Conservation (phyloP, 2,888 invertebrate species). For the Polylopha cassiicola region DNA sequence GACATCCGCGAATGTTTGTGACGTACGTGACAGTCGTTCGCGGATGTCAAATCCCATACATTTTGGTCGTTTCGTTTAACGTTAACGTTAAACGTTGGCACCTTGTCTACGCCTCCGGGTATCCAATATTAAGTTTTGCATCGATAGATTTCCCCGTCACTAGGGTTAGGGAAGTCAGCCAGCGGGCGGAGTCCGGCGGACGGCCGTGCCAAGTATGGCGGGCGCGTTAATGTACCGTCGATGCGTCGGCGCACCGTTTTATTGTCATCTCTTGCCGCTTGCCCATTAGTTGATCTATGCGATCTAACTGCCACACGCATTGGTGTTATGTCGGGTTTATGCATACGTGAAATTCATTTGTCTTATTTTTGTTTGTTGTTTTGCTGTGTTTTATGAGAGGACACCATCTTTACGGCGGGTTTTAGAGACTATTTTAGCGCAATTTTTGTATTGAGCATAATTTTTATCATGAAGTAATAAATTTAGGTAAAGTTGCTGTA, state of each 20-base stretch:
- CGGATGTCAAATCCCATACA: too few species aligned
- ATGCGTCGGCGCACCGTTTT: conserved; percentile 60
- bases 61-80: too few species aligned
- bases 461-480: too few species aligned
- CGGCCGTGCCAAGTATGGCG: conserved; percentile 74
- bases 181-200: background rate
- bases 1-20: too few species aligned
- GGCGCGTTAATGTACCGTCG: conserved; percentile 71
- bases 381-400: conserved; percentile 1
- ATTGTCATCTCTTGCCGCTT: conserved; percentile 49
- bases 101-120: too few species aligned
- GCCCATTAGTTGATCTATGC: conserved; percentile 53
- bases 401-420: too few species aligned
- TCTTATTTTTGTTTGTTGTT: conserved; percentile 3
- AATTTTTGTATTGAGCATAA: too few species aligned
- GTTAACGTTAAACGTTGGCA: too few species aligned
- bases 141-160: conserved; percentile 3
- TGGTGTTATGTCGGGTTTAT: conserved; percentile 28
- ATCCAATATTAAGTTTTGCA: too few species aligned
- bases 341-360: conserved; percentile 8
- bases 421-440: too few species aligned
- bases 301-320: conserved; percentile 53
- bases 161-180: background rate
- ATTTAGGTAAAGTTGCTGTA: too few species aligned
- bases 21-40: too few species aligned